Base-by-base conservation (phyloP, 1,140 invertebrate species). In the Phymastichus coffea region DNA sequence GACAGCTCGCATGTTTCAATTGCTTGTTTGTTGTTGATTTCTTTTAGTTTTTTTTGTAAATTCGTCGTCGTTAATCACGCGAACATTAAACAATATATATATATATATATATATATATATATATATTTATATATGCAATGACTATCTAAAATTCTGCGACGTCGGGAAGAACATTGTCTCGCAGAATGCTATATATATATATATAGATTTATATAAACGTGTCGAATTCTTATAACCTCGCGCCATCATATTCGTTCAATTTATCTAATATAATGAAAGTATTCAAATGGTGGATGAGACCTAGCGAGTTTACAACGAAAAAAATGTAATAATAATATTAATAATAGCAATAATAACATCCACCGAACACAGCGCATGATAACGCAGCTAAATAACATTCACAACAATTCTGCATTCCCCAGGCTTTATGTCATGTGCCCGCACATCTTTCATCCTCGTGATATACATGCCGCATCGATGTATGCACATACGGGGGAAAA, bases 371-470 rank as follows among this genome's bases (percentile, higher is more conserved):
- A 66, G 62, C 63, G 60, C 56, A 65, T 63, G 67, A n/a, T n/a
- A n/a, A 70, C 62, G 65, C 64, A 71, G 61, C 63, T 65, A 72
- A 70, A 63, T 65, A 72, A 70, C 48, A 70, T 66, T 63, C 66
- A 67, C 65, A 65, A 69, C 59, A 68, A 67, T 41, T 70, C 57
- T 63, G 53, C 61, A 70, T 66, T 65, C 56, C 47, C 48, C 53
- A 63, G 63, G 53, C 57, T 63, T 61, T 38, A 37, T 58, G 48
- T 52, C 47, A 48, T 64, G 61, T 57, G 59, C 65, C 55, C 37
- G 44, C 60, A 60, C 49, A 66, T 47, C 57, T 63, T 57, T 63
- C 33, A 41, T 47, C 10, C 57, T 48, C 48, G 33, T 20, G 23
- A 20, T 51, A 46, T 53, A 63, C 33, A n/a, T n/a, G n/a, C n/a